Conservation (phyloP, 2,113 vertebrate genomes). For the Craseonycteris thonglongyai region DNA sequence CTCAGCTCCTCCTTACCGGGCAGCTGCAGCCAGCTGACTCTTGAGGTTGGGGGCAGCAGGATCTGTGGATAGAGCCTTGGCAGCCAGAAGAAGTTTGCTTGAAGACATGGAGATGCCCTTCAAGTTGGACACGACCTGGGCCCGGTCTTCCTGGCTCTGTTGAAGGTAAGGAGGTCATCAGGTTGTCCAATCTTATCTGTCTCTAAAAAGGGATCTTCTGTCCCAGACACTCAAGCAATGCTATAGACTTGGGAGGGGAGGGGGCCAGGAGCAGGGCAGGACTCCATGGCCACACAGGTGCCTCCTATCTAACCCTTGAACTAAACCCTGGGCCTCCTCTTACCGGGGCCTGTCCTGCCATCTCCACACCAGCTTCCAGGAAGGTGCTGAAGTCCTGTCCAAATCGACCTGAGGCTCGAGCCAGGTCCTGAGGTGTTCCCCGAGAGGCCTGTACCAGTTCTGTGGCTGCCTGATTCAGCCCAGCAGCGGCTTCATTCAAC, state of each 20-base stretch:
- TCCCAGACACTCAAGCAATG: neutral
- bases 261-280: neutral
- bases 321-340: neutral
- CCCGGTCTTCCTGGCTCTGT: slow-evolving; percentile 92
- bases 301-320: neutral
- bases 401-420: slow-evolving; percentile 93
- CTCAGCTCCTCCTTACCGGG: slow-evolving; percentile 80
- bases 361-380: slow-evolving; percentile 94
- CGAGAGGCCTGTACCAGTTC: slow-evolving; percentile 95
- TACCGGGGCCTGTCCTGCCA: slow-evolving; percentile 96
- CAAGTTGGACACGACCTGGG: slow-evolving; percentile 94
- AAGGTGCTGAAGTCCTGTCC: slow-evolving; percentile 95
- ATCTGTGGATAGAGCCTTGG: slow-evolving; percentile 95
- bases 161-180: slow-evolving; percentile 18
- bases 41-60: slow-evolving; percentile 94
- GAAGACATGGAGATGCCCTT: slow-evolving; percentile 99
- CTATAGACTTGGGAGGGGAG: neutral
- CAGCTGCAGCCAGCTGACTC: slow-evolving; percentile 95
- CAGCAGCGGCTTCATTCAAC: slow-evolving; percentile 90
- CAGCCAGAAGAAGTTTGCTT: slow-evolving; percentile 94
- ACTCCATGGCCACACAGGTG: neutral
- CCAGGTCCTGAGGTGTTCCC: slow-evolving; percentile 92
- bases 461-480: slow-evolving; percentile 95
- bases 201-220: slow-evolving; percentile 14
- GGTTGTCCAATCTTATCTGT: neutral